Base-by-base conservation (phyloP, 2,888 invertebrate species). In the Eilema caniola region DNA sequence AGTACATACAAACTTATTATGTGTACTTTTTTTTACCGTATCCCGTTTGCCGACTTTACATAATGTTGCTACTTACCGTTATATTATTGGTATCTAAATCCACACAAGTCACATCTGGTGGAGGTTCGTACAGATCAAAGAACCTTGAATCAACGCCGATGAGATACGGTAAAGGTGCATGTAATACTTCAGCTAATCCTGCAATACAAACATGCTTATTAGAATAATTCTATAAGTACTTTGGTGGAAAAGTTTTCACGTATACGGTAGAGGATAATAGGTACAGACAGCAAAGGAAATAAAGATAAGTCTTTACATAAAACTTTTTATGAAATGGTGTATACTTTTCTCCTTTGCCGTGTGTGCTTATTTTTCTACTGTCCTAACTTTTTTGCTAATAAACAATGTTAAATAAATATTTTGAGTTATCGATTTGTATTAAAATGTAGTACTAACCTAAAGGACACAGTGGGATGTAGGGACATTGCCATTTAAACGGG, bases 401-500 rank as follows among this genome's bases (percentile, higher is more conserved):
- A 16, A 41, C 16, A 41, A 41, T 41, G 16, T 41, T 41, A 41
- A 41, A 41, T 16, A 4, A 41, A 41, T 12, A 11, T 37, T 1
- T 14, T 33, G 31, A 33, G 8, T 33, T 33, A 33, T 33, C 1
- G 31, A 8, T 8, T 33, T 33, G 8, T 33, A 33, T 33, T 7
- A 33, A 33, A 33, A 33, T 33, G 31, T 33, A 33, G 33, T 37
- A 78, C 91, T 91, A 90, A 96, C 98, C 98, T 89, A 99, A 96
- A 16, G 99, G 99, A 95, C 99, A 99, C 68, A 99, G 95, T 3
- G 99, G 99, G 94, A 99, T 99, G 92, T 99, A 99, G 0, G 99
- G 99, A 89, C 99, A 99, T 92, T 99, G 99, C 99, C 99, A 99
- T 92, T 99, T 99, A 92, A 99, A 99, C 0, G 99, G 99, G 91